Evolutionary conservation across 2,888 invertebrate species (phyloP), one percentile per base, ranked within the genome.

Genomic region (Agrochola lychnidis): DNA sequence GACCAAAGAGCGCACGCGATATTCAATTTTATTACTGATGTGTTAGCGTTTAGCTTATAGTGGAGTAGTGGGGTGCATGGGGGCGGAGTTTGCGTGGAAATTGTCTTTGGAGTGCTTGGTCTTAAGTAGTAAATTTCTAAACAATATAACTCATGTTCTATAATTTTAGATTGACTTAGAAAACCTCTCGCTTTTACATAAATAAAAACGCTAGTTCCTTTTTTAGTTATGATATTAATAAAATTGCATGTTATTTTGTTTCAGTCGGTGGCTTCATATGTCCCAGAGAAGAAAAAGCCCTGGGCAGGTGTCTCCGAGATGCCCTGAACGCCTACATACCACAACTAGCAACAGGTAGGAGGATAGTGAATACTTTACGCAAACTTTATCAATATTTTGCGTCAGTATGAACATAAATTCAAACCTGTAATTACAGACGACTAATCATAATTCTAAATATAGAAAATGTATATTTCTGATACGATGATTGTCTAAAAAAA

Each of bases 201-300:
- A 19, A 4, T 25, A 62, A 42, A 40, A 42, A 9, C 9, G 2
- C 19, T n/a, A 25, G 42, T 45, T 14, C 4, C 4, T 45, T 48
- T 14, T 48, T 48, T 16, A 16, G 16, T 16, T 48, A 48, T 16
- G 16, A 48, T 3, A 22, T 51, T 19, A 7, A 51, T 22, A 3
- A 22, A 45, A 64, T 42, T 0, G 4, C 3, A 19, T 70, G 5
- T 22, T 22, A 14, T 84, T 70, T 70, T 74, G 80, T 94, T 93
- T 53, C 89, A 98, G 98, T 98, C 67, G 95, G 97, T 19, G 97
- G 97, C 80, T 95, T 98, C 61, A 96, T 97, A 71, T 98, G 98
- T 89, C 97, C 97, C 16, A 97, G 97, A 70, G 97, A 97, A 84
- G 97, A 98, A 89, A 97, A 97, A 1, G 95, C 97, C 25, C 90